Evolutionary conservation across 2,888 invertebrate genomes (phyloP).

Genomic region (Xestia sexstrigata): DNA sequence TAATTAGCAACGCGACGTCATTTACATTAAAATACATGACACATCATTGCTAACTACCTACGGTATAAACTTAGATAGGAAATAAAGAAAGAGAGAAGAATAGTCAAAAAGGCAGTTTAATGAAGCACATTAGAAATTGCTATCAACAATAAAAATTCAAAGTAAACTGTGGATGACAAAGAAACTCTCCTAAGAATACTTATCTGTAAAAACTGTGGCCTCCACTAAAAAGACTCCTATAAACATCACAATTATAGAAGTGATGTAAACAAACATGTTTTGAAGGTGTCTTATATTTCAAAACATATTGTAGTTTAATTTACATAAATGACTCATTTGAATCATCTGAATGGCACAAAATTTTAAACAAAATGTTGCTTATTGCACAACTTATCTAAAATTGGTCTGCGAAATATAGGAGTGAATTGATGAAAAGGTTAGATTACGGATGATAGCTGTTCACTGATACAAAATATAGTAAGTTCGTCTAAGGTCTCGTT

Average conservation of each 20-base stretch:
- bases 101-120: background rate
- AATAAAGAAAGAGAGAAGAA: slow-evolving; percentile 4
- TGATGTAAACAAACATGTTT: slow-evolving; percentile 26
- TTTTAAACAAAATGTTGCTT: background rate
- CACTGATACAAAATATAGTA: background rate
- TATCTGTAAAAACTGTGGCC: background rate
- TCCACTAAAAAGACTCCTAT: background rate
- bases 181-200: background rate
- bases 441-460: background rate
- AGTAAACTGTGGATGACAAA: background rate
- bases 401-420: background rate
- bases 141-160: background rate
- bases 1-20: slow-evolving; percentile 41
- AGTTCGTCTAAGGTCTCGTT: background rate
- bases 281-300: slow-evolving; percentile 1
- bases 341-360: background rate
- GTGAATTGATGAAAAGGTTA: background rate
- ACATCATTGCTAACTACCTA: slow-evolving; percentile 25
- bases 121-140: background rate
- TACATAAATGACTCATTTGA: slow-evolving; percentile 15
- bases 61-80: background rate
- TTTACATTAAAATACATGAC: slow-evolving; percentile 52
- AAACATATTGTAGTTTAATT: slow-evolving; percentile 14
- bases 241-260: slow-evolving; percentile 15
- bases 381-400: slow-evolving; percentile 11